Percentiles rank a stretch among this genome's conserved stretches.
phyloP scores from a whole-genome alignment of 2,113 vertebrate genomes.

The Campylorhamphus procurvoides region DNA sequence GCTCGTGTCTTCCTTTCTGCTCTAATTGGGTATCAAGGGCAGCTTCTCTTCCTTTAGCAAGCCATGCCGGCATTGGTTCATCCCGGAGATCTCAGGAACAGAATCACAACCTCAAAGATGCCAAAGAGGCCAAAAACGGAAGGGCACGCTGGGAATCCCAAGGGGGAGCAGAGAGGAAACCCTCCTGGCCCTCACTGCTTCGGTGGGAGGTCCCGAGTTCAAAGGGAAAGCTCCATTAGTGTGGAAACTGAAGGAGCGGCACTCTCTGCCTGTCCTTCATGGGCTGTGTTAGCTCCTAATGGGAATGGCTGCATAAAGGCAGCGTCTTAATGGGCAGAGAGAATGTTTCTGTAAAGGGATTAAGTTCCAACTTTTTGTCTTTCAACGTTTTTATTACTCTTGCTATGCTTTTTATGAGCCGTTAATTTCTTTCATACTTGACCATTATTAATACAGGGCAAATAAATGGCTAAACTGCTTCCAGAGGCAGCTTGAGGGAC shows the following conservation, averaged over 20 bases:
- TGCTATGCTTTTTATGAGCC: neutral
- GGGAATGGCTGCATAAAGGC: neutral
- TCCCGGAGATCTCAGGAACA: accelerated
- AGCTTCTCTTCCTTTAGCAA: neutral
- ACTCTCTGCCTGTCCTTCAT: neutral
- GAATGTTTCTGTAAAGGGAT: neutral
- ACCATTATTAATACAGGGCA: neutral
- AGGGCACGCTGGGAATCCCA: neutral
- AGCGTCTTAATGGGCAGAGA: neutral
- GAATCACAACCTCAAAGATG: neutral
- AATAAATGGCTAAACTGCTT: constrained; percentile 12
- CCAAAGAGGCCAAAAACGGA: neutral
- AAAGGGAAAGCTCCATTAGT: neutral
- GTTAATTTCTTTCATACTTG: neutral
- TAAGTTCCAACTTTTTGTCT: constrained; percentile 20
- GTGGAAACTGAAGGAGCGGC: neutral
- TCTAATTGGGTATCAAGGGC: neutral
- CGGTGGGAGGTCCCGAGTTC: neutral
- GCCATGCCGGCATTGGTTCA: too few species aligned
- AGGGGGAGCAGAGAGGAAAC: neutral
- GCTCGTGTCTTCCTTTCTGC: accelerated
- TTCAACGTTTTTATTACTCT: neutral
- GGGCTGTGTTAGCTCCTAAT: neutral
- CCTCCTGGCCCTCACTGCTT: neutral
- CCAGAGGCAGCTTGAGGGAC: neutral